Base-by-base conservation (phyloP, 2,797 vertebrate species). In the Cyclopterus lumpus region DNA sequence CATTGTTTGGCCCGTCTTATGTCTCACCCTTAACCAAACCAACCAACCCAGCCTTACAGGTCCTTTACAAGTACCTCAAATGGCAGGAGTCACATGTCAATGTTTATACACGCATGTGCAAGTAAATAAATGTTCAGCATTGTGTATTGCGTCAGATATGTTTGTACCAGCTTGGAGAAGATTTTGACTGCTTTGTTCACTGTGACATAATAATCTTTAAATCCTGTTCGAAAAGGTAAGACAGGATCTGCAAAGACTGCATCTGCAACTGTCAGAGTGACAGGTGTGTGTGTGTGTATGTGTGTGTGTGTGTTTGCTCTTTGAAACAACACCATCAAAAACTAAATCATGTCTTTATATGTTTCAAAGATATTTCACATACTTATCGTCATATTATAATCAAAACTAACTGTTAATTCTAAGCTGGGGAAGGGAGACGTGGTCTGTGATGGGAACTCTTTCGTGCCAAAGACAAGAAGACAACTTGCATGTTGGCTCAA, bases 161-260 rank as follows among this genome's bases (percentile, higher is more conserved):
- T 62, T 76, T 58, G 61, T 40, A 59, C 63, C 26, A 70, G 54
- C 49, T 65, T 22, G 8, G 15, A 65, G 38, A 67, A 62, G 46
- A 67, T 71, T 40, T 53, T 32, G 54, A 28, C 44, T 40, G 46
- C 40, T 83, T 53, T 54, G 44, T 59, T 80, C 58, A 34, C 22
- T 67, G 55, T 73, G 63, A 81, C 67, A 77, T 66, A 73, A 72
- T 67, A 81, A 82, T 86, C 79, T 85, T 67, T 75, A 82, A 87
- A 79, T 90, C 84, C 89, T 88, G 82, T 91, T 90, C 20, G 26
- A 70, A 88, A 80, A 83, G 65, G 71, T 26, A 71, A 68, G 73
- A 79, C 82, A 81, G 86, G 85, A 88, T 89, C 87, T 91, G 87
- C 81, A 89, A 90, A 89, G 73, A 67, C 57, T 59, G 44, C 59